Base-by-base conservation (phyloP, 2,113 vertebrate species). In the Anguilla japonica region DNA sequence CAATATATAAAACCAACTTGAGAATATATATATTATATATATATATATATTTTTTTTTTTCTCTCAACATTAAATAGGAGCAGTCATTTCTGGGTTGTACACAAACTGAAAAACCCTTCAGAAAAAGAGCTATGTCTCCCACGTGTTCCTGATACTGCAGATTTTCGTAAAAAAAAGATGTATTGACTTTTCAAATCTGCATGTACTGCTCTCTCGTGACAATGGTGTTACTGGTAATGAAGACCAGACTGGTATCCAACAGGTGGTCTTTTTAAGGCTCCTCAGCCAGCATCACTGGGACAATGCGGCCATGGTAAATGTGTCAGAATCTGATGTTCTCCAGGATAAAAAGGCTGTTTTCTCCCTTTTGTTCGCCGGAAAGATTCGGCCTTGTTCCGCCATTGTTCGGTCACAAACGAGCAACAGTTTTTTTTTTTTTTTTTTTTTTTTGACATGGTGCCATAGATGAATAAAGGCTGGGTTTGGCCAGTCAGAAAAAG, bases 251-350 rank as follows among this genome's bases (percentile, higher is more conserved):
- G 91, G 94, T 92, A 94, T 94, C 96, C 98, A 98, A 99, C 98
- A 99, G 98, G 98, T 99, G 98, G 98, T 97, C 98, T 96, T 98
- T 98, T 98, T 97, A 97, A 89, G 96, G 96, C 95, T 96, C 96
- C 96, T 95, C 95, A 97, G 96, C 96, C 96, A 96, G 95, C 96
- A 97, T 96, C 97, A 97, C 98, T 93, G 81, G 96, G 95, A 96
- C 96, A 96, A 96, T 96, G 96, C 92, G 96, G 95, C 95, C 94
- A 94, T 92, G 93, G 94, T 95, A 95, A 96, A 96, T 97, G 98
- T 97, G 98, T 98, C 97, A 97, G 97, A 99, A 98, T 97, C 97
- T 98, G 98, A 99, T 98, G 98, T 99, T 99, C 98, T 96, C 95
- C 96, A 96, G 97, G 97, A 97, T 98, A 97, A 98, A 99, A 99